Conservation (phyloP, 2,113 vertebrate species). For the Sinosuthora webbiana region DNA sequence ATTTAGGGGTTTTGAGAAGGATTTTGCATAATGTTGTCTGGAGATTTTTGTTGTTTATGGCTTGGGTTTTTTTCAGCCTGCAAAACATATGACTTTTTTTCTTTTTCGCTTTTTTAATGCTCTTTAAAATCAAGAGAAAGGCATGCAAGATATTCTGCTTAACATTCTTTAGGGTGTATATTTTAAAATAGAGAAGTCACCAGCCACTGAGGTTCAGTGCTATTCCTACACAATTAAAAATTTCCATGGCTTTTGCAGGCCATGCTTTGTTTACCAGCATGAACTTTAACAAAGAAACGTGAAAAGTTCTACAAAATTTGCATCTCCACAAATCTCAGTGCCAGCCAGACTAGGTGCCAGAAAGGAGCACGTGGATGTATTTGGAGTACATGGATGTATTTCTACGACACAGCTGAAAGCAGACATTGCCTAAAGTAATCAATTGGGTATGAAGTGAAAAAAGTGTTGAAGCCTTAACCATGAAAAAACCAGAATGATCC, state of each 20-base stretch:
- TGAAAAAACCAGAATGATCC: background rate
- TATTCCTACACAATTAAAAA: background rate
- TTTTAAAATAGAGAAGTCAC: background rate
- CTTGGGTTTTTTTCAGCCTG: background rate
- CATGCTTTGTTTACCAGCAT: background rate
- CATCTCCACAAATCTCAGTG: background rate
- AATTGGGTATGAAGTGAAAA: accelerated
- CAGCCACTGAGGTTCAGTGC: background rate
- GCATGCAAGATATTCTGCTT: background rate
- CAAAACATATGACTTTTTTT: background rate
- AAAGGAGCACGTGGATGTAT: background rate
- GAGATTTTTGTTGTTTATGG: background rate
- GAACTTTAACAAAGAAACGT: background rate
- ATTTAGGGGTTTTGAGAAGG: background rate
- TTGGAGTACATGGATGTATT: background rate
- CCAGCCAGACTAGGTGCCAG: background rate
- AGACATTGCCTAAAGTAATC: background rate
- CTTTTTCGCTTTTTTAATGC: background rate
- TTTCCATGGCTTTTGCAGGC: background rate
- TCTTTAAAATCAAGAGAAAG: background rate
- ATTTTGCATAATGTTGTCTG: background rate
- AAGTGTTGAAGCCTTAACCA: background rate
- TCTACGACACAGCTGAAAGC: background rate
- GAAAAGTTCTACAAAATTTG: background rate
- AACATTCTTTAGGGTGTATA: background rate